Conservation (phyloP, 2,888 invertebrate genomes). For the Hirtodrosophila alboralis region DNA sequence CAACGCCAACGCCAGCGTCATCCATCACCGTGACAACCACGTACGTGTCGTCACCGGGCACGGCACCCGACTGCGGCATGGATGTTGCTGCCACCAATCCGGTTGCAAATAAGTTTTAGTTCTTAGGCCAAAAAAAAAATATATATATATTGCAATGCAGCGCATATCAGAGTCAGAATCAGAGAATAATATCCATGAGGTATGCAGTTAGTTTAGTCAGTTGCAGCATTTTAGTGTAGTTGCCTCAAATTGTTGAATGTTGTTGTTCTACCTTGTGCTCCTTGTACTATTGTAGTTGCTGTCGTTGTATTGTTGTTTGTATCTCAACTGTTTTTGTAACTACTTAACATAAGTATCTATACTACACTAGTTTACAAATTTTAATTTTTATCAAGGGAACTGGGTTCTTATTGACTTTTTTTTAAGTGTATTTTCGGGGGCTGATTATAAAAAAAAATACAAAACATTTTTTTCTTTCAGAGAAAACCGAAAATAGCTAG, state of each 20-base stretch:
- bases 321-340: conserved; percentile 31
- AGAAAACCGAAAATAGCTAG: too few species aligned
- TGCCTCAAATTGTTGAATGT: conserved; percentile 40
- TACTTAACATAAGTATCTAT: too few species aligned
- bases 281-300: conserved; percentile 54
- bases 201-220: conserved; percentile 30
- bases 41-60: conserved; percentile 69
- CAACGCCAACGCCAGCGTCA: conserved; percentile 43
- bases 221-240: conserved; percentile 26
- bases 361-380: too few species aligned
- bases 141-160: conserved; percentile 30
- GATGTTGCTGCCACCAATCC: conserved; percentile 51
- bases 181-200: conserved; percentile 30
- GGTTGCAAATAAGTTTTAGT: conserved; percentile 82
- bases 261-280: conserved; percentile 32
- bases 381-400: too few species aligned
- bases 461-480: too few species aligned
- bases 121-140: conserved; percentile 30
- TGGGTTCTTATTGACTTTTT: too few species aligned
- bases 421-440: too few species aligned
- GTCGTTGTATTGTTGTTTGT: conserved; percentile 44
- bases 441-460: too few species aligned
- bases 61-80: conserved; percentile 74
- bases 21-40: conserved; percentile 61
- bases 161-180: conserved; percentile 36